Conservation (phyloP, 2,797 vertebrate species). For the Emys orbicularis region DNA sequence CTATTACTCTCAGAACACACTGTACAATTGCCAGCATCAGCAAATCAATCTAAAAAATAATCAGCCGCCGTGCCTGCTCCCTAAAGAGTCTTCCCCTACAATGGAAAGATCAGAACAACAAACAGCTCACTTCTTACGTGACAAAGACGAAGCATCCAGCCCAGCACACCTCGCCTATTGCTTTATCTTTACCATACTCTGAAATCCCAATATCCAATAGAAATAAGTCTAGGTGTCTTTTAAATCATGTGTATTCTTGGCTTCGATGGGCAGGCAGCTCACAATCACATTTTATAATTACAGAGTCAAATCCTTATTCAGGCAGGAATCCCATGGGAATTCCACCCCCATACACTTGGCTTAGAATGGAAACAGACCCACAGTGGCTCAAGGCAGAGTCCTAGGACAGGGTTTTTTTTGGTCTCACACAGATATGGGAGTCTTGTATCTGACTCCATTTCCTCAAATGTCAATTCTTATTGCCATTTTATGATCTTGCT, state of each 20-base stretch:
- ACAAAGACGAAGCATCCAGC: not conserved
- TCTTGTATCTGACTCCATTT: constrained; percentile 2
- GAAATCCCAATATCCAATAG: not conserved
- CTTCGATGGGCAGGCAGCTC: not conserved
- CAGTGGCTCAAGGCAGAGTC: fast-evolving
- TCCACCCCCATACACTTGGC: not conserved
- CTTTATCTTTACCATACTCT: not conserved
- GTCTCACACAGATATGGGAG: not conserved
- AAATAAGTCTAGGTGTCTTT: not conserved
- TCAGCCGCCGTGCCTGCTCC: not conserved
- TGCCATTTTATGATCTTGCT: not conserved
- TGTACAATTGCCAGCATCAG: constrained; percentile 53
- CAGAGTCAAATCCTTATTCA: not conserved
- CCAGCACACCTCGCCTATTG: fast-evolving
- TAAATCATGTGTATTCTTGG: not conserved
- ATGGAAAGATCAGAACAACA: not conserved
- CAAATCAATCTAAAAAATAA: constrained; percentile 62
- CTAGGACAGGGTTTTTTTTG: not conserved
- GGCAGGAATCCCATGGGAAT: fast-evolving
- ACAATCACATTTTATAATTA: not conserved
- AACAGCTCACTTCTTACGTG: too few relatives aligned
- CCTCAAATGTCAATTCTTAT: not conserved
- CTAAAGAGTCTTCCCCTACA: not conserved
- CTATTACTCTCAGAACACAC: constrained; percentile 61
- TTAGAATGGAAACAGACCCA: not conserved